Base-by-base conservation (phyloP, 2,888 invertebrate species). In the Frankliniella intonsa region DNA sequence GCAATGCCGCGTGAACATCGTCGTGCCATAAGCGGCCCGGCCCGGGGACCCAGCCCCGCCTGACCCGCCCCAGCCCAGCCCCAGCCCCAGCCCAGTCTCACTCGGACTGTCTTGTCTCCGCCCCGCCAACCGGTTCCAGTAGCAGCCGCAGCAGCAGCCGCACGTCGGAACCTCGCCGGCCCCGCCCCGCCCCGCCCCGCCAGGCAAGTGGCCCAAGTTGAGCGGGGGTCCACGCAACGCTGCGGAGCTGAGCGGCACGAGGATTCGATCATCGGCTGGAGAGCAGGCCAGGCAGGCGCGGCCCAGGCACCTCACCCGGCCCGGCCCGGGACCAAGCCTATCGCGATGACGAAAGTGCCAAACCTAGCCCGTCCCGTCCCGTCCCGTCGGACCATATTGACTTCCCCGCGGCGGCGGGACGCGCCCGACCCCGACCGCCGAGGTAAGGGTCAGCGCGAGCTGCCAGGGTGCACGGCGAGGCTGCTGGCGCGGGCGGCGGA, bases 191-290 rank as follows among this genome's bases (percentile, higher is more conserved):
- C n/a, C 7, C 22, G 69, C n/a, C 22, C n/a, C 22, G n/a, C 69
- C 25, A 62, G 69, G 22, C 69, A 25, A 69, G 69, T 69, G 69
- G 69, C 69, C 22, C 69, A 69, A 22, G 69, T 69, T 69, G 69
- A 76, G 69, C 69, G 22, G 25, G 22, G 11, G 25, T 25, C 25
- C 69, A 25, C 69, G 69, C 69, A 76, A 76, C 69, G 69, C 25
- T 2, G 38, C 38, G 38, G 5, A 38, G 38, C 38, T 2, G 5
- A 38, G 55, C 38, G 55, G 17, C 55, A 11, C 69, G 69, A 69
- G 69, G 69, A 76, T 76, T 76, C 69, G 69, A 76, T 76, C 69
- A 76, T 76, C 69, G 69, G 69, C 69, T 69, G 10, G 55, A 14
- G 55, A 14, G 55, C 17, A n/a, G n/a, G n/a, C n/a, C n/a, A n/a